phyloP scores from a whole-genome alignment of 2,888 invertebrate genomes.

The Drosophila vallismaia region DNA sequence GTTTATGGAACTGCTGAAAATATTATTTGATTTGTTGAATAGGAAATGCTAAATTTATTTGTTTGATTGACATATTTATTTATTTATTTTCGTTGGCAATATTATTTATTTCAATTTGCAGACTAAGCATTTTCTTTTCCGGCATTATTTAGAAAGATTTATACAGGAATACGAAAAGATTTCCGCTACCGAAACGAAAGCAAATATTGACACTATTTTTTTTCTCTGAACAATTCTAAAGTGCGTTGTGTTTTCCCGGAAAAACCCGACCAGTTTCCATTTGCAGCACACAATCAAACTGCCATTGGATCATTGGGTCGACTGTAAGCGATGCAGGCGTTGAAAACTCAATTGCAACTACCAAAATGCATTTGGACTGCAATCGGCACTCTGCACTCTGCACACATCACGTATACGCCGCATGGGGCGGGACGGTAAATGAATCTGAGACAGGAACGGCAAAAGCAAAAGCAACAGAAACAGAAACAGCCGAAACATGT shows the following conservation, averaged over 20 bases:
- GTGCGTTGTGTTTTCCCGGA: constrained; percentile 24
- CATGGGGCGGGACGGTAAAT: constrained; percentile 21
- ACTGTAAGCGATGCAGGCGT: constrained; percentile 8
- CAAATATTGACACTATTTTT: neutral
- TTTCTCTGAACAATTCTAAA: constrained; percentile 1
- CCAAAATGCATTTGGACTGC: constrained; percentile 38
- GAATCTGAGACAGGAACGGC: neutral
- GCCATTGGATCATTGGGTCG: constrained; percentile 19
- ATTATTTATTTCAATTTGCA: too few relatives aligned
- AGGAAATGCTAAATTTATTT: too few relatives aligned
- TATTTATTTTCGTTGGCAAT: too few relatives aligned
- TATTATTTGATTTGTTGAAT: too few relatives aligned
- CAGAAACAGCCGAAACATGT: constrained; percentile 29
- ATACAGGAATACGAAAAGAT: too few relatives aligned
- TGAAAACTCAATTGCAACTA: constrained; percentile 37
- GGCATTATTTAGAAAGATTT: too few relatives aligned
- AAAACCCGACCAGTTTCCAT: constrained; percentile 27
- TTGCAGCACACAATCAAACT: constrained; percentile 38
- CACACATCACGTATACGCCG: constrained; percentile 46
- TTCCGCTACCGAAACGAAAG: neutral
- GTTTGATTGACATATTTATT: too few relatives aligned
- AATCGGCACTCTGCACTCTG: constrained; percentile 5
- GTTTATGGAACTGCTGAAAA: too few relatives aligned
- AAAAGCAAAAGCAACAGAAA: constrained; percentile 3
- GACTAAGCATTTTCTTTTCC: too few relatives aligned